Base-by-base conservation (phyloP, 2,797 vertebrate genomes). In the Acomys russatus region DNA sequence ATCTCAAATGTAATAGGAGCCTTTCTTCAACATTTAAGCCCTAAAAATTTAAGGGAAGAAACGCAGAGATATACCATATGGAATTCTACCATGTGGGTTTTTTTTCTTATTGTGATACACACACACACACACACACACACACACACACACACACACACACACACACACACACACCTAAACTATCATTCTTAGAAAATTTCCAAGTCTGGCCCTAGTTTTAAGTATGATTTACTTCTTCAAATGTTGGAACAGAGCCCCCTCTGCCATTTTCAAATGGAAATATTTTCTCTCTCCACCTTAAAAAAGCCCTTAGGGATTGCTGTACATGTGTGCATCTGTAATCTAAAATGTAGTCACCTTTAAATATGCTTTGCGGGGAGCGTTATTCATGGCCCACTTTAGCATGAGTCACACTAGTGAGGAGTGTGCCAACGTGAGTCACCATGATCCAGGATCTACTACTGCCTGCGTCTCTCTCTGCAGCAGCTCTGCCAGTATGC, bases 241-340 rank as follows among this genome's bases (percentile, higher is more conserved):
- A 56, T 91, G 71, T 98, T 97, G 97, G 92, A 96, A 92, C 79
- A 77, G 78, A 95, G 88, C 92, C 96, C 56, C 54, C 80, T 90
- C 79, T 90, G 88, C 86, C 90, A 97, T 96, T 97, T 96, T 88
- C 88, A 90, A 96, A 85, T 94, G 92, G 96, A 97, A 97, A 96
- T 96, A 95, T 90, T 95, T 93, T 97, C 92, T 95, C 94, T 95
- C 59, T 94, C 88, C 79, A 95, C 80, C 94, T 95, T 97, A 96
- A 97, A 96, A n/a, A 96, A 96, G 93, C 82, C 94, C 94, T 94
- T 61, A 54, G 92, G 92, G 88, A 92, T 61, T 70, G 85, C 82
- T 68, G 12, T 80, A 91, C 80, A 38, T 74, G 38, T 92, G 86
- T 76, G 79, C 86, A 14, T 82, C 61, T 96, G 83, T 87, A 93